These are phyloP conservation scores for Deilephila porcellus DNA, from an alignment of 2,888 invertebrate species.

Conservation along the genomic window DNA sequence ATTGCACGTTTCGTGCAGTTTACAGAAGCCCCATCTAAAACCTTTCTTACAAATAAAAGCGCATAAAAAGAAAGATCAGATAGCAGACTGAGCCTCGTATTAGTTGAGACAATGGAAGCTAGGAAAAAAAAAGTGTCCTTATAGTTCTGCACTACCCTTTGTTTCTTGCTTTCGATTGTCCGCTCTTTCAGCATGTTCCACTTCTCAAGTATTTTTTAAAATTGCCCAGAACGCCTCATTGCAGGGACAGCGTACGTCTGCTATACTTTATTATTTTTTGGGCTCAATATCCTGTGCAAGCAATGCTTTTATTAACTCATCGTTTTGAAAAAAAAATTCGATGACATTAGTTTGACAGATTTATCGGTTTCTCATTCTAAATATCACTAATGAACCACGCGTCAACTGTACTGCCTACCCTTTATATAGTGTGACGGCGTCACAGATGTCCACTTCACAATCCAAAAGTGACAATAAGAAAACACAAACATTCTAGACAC, in stretches of 20 bases:
- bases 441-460: not conserved
- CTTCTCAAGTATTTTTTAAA: not conserved
- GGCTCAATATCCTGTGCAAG: too few species aligned
- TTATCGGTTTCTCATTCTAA: too few species aligned
- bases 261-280: not conserved
- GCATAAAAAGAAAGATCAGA: slow-evolving; percentile 9
- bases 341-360: too few species aligned
- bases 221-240: not conserved
- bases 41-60: slow-evolving; percentile 4
- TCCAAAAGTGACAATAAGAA: slow-evolving; percentile 2
- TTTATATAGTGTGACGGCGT: not conserved
- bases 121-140: slow-evolving; percentile 24
- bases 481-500: not conserved
- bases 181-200: slow-evolving; percentile 17
- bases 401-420: too few species aligned
- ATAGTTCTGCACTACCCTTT: slow-evolving; percentile 7
- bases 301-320: too few species aligned
- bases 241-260: not conserved
- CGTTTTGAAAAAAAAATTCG: too few species aligned
- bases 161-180: slow-evolving; percentile 23
- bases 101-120: slow-evolving; percentile 18
- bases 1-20: not conserved
- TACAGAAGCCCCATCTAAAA: not conserved
- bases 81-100: slow-evolving; percentile 8
- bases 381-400: too few species aligned